Evolutionary conservation across 2,888 invertebrate species (phyloP), one percentile per base, ranked within the genome.

Genomic region (Cecidostiba fungosa): DNA sequence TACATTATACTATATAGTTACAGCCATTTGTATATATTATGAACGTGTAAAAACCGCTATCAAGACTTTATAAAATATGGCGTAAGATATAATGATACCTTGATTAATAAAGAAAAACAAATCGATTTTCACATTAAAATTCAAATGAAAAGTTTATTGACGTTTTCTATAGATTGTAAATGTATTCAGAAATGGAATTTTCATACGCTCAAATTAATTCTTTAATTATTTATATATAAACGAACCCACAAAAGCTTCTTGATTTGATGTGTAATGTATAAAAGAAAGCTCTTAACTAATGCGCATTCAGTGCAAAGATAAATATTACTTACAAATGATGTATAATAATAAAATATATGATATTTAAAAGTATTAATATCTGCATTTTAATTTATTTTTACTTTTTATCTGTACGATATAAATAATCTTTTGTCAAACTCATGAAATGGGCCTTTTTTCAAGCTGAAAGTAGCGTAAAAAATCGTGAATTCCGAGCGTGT

Each of bases 1-100:
- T 90, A 90, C 87, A 90, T 90, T 91, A 89, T 90, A 91, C 86
- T 84, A 88, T 59, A 23, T 89, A 90, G 86, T 86, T 89, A 88
- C 89, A 90, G 90, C 90, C 90, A 91, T 90, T 90, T 87, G 83
- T 88, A 88, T 84, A 87, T 87, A 86, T 80, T 77, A 32, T 54
- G 47, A 83, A 59, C 74, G 70, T 86, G 47, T 77, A 80, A 77
- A 78, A 54, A 50, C 26, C 43, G 12, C 50, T 85, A 77, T 26
- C 66, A 72, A 78, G 73, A 81, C 62, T 66, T 82, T 81, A 39
- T 36, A 47, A 14, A 69, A 36, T 32, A 79, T 59, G 66, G 70
- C 69, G 47, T 62, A 62, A 70, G n/a, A 70, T 16, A 59, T 19
- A 59, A 32, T 8, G 19, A 36, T 26, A 10, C 39, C 36, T 39